Base-by-base conservation (phyloP, 1,140 invertebrate genomes). In the Neelides sp. region DNA sequence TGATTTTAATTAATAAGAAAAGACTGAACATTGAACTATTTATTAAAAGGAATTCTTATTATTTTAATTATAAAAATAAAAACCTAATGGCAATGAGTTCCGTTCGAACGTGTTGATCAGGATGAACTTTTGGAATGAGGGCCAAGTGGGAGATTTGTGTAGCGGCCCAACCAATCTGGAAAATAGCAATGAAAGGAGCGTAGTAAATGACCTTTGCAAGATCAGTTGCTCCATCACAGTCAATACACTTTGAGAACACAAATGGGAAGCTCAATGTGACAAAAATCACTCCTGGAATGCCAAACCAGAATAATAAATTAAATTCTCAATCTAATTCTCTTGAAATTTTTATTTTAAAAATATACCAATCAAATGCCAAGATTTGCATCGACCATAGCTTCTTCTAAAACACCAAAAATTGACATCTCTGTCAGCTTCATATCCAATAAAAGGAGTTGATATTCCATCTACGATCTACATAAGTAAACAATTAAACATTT, bases 111-210 rank as follows among this genome's bases (percentile, higher is more conserved):
- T 82, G 75, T 61, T 84, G 75, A 61, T 77, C 76, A 5, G 77
- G 74, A 22, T 81, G 78, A 22, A 84, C 67, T 64, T 84, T 81
- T 12, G 82, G 77, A 56, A 86, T 80, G 17, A 84, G 66, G 0
- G 89, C 82, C 13, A 97, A 72, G 70, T 97, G 92, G 20, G 89
- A 89, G 61, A 96, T 93, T 74, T 97, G 93, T 1, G 88, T 83
- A 10, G 83, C 69, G 3, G 91, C 91, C 92, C 93, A 96, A 19
- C 92, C 92, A 69, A 95, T 88, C 77, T 97, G 93, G 70, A 96
- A 96, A 55, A 96, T 80, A 37, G 85, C 70, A 35, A 96, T 85
- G 69, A 96, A 95, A 32, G 83, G 76, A 27, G 77, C 74, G 70
- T 86, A 96, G 68, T 95, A 96, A 54, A 86, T 69, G 59, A 95